Percentiles rank a stretch among this genome's conserved stretches.
phyloP scores from a whole-genome alignment of 2,797 vertebrate species.

The Phataginus tricuspis region DNA sequence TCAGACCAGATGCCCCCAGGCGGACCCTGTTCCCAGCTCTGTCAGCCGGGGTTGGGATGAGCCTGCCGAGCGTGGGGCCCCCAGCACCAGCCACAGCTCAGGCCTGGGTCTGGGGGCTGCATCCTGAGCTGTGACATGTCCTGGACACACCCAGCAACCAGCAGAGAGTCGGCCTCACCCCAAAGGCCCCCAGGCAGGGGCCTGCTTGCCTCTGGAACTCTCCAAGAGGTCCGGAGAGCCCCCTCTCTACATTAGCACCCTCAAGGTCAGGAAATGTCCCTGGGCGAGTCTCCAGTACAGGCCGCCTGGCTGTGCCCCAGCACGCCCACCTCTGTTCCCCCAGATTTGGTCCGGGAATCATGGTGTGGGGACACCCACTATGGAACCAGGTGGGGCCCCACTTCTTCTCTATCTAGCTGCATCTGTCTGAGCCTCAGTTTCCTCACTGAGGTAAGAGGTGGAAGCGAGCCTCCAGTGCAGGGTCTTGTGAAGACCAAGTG shows the following conservation, averaged over 20 bases:
- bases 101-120: not conserved
- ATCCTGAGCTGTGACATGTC: not conserved
- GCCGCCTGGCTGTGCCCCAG: not conserved
- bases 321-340: not conserved
- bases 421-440: not conserved
- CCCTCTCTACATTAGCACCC: no score
- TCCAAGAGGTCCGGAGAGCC: not conserved
- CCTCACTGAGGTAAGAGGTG: not conserved
- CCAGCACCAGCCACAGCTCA: fast-evolving
- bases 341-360: no score
- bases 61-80: no score
- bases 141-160: fast-evolving
- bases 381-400: not conserved
- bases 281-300: not conserved
- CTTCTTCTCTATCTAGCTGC: not conserved
- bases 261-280: not conserved
- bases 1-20: not conserved
- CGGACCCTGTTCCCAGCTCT: not conserved
- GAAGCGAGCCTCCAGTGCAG: not conserved
- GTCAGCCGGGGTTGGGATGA: fast-evolving
- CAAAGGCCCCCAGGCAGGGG: not conserved
- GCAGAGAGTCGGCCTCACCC: no score
- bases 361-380: fast-evolving
- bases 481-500: not conserved
- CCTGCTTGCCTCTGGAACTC: not conserved